phyloP scores from a whole-genome alignment of 2,888 invertebrate genomes.

The Chydorus sphaericus region DNA sequence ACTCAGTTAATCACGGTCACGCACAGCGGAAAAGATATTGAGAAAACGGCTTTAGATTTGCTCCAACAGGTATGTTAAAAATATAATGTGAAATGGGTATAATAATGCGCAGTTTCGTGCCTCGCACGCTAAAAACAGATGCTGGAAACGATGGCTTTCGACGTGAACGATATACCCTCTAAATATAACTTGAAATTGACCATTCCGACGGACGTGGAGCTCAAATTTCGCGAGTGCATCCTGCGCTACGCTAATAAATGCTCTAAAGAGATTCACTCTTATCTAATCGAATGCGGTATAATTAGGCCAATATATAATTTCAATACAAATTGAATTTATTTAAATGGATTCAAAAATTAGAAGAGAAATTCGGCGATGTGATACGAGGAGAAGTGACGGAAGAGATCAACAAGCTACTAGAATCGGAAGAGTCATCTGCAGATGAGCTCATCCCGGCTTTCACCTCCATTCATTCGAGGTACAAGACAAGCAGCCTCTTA shows the following conservation, averaged over 20 bases:
- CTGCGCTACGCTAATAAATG: background rate
- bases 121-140: background rate
- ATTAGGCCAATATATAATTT: background rate
- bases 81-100: background rate
- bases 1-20: background rate
- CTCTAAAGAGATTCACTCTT: background rate
- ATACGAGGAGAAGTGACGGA: background rate
- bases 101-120: background rate
- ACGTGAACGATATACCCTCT: background rate
- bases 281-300: background rate
- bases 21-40: background rate
- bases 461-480: background rate
- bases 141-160: background rate
- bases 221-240: background rate
- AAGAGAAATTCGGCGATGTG: background rate
- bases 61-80: background rate
- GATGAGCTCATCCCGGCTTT: background rate
- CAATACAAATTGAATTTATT: no score
- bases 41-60: background rate
- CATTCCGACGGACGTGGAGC: background rate
- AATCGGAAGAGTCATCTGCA: background rate
- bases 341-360: no score
- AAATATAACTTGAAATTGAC: background rate
- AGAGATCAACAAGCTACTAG: background rate
- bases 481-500: background rate